These are phyloP conservation scores for Teleogryllus occipitalis DNA, from an alignment of 1,140 invertebrate genomes.

Conservation along the genomic window DNA sequence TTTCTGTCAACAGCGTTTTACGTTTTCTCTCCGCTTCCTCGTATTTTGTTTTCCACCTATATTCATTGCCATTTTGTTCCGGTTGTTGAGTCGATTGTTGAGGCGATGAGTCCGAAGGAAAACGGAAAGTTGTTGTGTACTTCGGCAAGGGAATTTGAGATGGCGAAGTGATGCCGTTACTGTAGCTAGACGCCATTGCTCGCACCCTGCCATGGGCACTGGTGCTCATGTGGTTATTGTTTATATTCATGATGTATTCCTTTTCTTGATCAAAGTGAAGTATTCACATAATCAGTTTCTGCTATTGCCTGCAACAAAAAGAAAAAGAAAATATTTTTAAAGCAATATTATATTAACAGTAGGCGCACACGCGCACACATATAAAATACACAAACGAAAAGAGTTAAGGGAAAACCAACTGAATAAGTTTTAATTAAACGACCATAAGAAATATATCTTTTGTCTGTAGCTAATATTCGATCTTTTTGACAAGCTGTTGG, in stretches of 20 bases:
- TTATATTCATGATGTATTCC: not conserved
- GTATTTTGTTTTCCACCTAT: slow-evolving; percentile 53
- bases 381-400: too few relatives aligned
- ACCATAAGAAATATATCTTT: too few relatives aligned
- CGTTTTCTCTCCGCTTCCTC: slow-evolving; percentile 57
- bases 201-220: not conserved
- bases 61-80: not conserved
- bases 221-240: not conserved
- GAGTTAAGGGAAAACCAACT: too few relatives aligned
- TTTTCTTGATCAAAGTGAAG: too few relatives aligned
- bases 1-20: slow-evolving; percentile 53
- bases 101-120: not conserved
- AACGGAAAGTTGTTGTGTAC: not conserved
- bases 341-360: too few relatives aligned
- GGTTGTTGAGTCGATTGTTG: not conserved
- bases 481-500: too few relatives aligned
- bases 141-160: slow-evolving; percentile 7
- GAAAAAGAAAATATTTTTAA: too few relatives aligned
- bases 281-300: too few relatives aligned
- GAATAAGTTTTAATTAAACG: too few relatives aligned
- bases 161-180: not conserved
- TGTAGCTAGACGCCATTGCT: not conserved
- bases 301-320: too few relatives aligned
- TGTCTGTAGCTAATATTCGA: too few relatives aligned
- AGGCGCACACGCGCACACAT: too few relatives aligned